Base-by-base conservation (phyloP, 2,888 invertebrate species). In the Rhabditoides inermis region DNA sequence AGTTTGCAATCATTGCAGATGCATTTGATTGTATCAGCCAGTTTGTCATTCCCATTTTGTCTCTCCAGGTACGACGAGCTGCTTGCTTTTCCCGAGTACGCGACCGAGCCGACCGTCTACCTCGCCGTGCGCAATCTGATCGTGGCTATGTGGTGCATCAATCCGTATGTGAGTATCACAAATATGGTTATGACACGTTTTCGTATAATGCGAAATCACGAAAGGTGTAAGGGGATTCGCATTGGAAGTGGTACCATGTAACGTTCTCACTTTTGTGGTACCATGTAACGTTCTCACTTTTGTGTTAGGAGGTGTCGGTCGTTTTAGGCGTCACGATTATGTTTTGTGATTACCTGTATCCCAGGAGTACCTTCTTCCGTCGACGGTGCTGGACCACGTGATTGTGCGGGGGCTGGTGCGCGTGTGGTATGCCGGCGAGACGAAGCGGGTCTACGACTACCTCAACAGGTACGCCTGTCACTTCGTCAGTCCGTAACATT, bases 71-170 rank as follows among this genome's bases (percentile, higher is more conserved):
- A n/a, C 25, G 75, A 76, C 27, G 80, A 80, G 65, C 53, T 69
- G 42, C 41, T 61, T 1, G 72, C 70, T 20, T 80, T 80, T 59
- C 77, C 78, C 1, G 73, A 77, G 45, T 25, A 60, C 58, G 63
- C 63, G 55, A 45, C 48, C 48, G 53, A 69, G 56, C 44, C 49
- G 42, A 49, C 49, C 2, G 48, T 46, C 54, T 80, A 78, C 62
- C 68, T 80, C 41, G 78, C 77, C 3, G 50, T 79, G 6, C 63
- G 80, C 3, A 80, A 80, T 65, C 68, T 79, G 18, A 69, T 78
- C 18, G 55, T 79, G 28, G 72, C 77, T 2, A 55, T 79, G 5
- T 80, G 80, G 80, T 72, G 76, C 55, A 55, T 74, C 27, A 74
- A 77, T 62, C 76, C 74, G 18, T 76, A 75, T 65, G 78, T 78